Evolutionary conservation across 2,797 vertebrate genomes (phyloP).

Genomic region (Spinus pinus): DNA sequence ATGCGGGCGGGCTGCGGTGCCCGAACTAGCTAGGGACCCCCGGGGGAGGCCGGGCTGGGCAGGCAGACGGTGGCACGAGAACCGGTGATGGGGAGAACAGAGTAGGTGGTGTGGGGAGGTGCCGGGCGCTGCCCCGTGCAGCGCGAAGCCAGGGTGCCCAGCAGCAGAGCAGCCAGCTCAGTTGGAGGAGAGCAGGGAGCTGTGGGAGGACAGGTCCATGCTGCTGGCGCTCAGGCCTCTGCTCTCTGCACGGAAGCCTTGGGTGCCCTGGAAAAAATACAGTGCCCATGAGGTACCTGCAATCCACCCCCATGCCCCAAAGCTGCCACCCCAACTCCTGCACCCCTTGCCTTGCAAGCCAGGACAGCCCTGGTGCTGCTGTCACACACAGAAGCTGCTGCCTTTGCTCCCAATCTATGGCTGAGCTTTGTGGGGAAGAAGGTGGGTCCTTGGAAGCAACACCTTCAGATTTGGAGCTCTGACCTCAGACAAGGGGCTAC

Average conservation of each 20-base stretch:
- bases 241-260: constrained; percentile 77
- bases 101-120: neutral
- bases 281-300: neutral
- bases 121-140: neutral
- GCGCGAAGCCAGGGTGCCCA: neutral
- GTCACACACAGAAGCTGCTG: fast-evolving
- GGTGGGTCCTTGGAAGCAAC: neutral
- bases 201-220: constrained; percentile 86
- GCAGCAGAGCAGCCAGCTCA: neutral
- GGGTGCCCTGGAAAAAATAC: constrained; percentile 76
- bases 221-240: constrained; percentile 91
- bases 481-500: neutral
- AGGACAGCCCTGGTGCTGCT: fast-evolving
- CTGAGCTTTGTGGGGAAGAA: neutral
- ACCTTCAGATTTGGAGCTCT: neutral
- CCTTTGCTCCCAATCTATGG: neutral
- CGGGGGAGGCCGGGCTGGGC: neutral
- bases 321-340: neutral
- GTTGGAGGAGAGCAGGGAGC: constrained; percentile 74
- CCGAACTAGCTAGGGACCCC: neutral
- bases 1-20: neutral
- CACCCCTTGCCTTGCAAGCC: neutral
- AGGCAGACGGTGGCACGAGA: neutral
- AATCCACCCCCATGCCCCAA: fast-evolving
- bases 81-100: neutral